These are phyloP conservation scores for Saguinus imperator DNA, from an alignment of 2,113 vertebrate species.

Conservation along the genomic window DNA sequence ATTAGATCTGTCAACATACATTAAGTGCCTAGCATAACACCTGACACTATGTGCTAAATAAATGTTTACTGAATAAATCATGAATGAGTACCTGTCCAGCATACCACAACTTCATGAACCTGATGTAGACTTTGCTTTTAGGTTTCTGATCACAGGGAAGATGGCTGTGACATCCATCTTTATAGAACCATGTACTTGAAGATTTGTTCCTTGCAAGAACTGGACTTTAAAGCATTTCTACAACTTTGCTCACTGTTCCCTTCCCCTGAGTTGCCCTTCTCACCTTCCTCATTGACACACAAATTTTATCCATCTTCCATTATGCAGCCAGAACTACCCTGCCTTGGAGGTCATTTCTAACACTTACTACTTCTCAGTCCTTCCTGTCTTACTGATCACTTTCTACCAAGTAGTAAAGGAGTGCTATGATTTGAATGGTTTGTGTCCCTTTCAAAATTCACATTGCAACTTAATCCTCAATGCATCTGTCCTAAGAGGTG, in stretches of 20 bases:
- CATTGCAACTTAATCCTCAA: not conserved
- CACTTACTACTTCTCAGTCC: not conserved
- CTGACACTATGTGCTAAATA: not conserved
- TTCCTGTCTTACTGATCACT: not conserved
- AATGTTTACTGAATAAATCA: constrained; percentile 59
- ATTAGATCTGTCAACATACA: constrained; percentile 49
- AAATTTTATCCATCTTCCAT: not conserved
- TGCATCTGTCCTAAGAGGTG: not conserved
- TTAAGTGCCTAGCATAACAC: constrained; percentile 19
- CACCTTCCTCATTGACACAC: not conserved
- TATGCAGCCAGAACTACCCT: not conserved
- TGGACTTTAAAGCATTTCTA: not conserved
- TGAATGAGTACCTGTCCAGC: constrained; percentile 22
- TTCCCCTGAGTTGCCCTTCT: not conserved
- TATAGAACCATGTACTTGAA: not conserved
- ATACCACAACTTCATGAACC: not conserved
- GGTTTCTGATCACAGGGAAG: not conserved
- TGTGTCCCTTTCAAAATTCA: not conserved
- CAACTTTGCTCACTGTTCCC: not conserved
- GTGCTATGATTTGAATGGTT: not conserved
- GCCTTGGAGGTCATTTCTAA: not conserved
- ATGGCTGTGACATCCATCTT: not conserved
- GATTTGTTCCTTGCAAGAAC: not conserved
- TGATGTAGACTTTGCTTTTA: constrained; percentile 38
- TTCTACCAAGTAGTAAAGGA: not conserved